Evolutionary conservation across 2,113 vertebrate species (phyloP).

Genomic region (Alexandromys fortis): DNA sequence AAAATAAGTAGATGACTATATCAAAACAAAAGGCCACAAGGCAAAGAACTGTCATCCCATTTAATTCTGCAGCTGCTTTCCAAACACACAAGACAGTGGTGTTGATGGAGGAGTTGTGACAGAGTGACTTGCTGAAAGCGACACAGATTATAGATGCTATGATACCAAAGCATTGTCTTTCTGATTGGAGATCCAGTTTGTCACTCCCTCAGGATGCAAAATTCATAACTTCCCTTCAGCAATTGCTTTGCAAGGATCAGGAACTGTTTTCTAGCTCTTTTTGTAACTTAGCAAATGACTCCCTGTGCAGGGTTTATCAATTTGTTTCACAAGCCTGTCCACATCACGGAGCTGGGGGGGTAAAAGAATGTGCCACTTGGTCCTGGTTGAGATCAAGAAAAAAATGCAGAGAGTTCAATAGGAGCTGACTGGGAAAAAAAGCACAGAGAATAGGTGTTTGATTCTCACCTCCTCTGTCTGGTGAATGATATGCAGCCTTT

Average conservation of each 20-base stretch:
- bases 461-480: not conserved
- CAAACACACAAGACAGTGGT: not conserved
- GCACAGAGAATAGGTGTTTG: rapidly evolving
- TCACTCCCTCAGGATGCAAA: not conserved
- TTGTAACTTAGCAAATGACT: not conserved
- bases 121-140: not conserved
- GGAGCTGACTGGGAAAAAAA: not conserved
- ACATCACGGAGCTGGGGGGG: not conserved
- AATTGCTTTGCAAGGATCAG: not conserved
- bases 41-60: not conserved
- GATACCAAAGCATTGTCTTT: not conserved
- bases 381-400: not conserved
- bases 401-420: not conserved
- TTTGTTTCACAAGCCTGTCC: not conserved
- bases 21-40: not conserved
- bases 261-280: not conserved
- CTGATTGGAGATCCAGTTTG: not conserved
- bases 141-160: not conserved
- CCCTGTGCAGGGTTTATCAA: not conserved
- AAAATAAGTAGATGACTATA: not conserved
- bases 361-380: not conserved
- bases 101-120: not conserved
- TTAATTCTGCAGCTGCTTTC: not conserved
- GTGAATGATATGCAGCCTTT: not conserved
- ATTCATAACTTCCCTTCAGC: not conserved